Conservation (phyloP, 2,888 invertebrate genomes). For the Spatulosminthurus flaviceps region DNA sequence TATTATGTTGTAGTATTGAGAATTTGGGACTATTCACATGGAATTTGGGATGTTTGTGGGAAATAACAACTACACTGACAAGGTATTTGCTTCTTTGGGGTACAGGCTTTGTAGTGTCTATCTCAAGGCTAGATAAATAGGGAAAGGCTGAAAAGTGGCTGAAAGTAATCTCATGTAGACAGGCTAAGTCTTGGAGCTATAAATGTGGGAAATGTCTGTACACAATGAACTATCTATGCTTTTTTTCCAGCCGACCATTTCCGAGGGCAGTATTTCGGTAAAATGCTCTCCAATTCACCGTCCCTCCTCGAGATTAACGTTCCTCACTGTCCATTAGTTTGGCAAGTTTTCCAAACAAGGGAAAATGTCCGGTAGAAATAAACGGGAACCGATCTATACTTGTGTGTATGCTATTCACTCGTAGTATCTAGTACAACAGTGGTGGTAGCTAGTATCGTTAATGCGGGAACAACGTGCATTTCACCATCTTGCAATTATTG, state of each 20-base stretch:
- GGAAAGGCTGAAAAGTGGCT: neutral
- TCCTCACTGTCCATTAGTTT: neutral
- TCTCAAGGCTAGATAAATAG: slow-evolving; percentile 12
- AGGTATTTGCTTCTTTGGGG: neutral
- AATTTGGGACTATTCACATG: too few species aligned
- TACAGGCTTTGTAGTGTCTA: too few species aligned
- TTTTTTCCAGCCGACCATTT: neutral
- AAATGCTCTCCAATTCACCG: neutral
- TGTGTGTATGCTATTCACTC: neutral
- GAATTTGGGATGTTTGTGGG: too few species aligned
- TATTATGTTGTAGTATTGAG: too few species aligned
- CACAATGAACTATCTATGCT: neutral
- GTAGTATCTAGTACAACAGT: neutral
- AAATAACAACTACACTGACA: neutral
- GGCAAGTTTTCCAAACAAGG: neutral
- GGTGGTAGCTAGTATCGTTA: too few species aligned
- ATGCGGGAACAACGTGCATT: too few species aligned
- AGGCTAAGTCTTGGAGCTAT: neutral
- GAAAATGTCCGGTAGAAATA: neutral
- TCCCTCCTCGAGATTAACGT: neutral
- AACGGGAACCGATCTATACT: neutral
- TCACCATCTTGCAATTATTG: too few species aligned
- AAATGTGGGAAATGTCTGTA: too few species aligned
- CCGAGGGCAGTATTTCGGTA: neutral
- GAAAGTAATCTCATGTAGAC: slow-evolving; percentile 15